Base-by-base conservation (phyloP, 1,140 invertebrate genomes). In the Halyomorpha halys region DNA sequence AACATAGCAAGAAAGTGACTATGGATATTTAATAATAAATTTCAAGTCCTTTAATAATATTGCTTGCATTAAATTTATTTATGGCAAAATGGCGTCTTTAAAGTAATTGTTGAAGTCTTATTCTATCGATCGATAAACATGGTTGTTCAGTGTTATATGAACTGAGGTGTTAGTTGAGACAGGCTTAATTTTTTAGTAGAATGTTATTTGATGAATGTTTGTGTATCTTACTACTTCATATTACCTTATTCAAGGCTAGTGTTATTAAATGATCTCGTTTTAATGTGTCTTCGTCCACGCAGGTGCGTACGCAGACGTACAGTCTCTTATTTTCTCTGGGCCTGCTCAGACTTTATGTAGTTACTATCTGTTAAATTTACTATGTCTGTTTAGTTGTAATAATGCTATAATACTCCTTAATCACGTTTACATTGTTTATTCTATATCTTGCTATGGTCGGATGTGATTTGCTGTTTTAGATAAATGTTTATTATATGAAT, bases 271-370 rank as follows among this genome's bases (percentile, higher is more conserved):
- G 39, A 45, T 62, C 39, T 27, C 21, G 39, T 44, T 45, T 62
- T 47, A 62, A 62, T 56, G 53, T 21, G 4, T 56, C 53, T 56
- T 16, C 53, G 18, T 56, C 18, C 84, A 87, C 85, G 85, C 86
- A 89, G 86, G 86, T 90, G 86, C 86, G 86, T 89, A 89, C 87
- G 87, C 87, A 89, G 84, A 79, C 85, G 84, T 86, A 83, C 79
- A 83, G 81, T 85, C 79, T 81, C 53, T 56, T 56, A 83, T 81
- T 81, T 85, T 83, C 81, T 86, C 85, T 87, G 86, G 81, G 86
- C 84, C 81, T 87, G 86, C 86, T 86, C 86, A 73, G 73, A 54
- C 21, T 23, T 63, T 54, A 62, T 23, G 62, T 63, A 21, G 15
- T 54, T 19, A 6, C 19, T 39, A 15, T 54, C 44, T 23, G 25